Percentiles rank a stretch among this genome's conserved stretches.
Evolutionary conservation across 2,888 invertebrate species (phyloP).

Genomic region (Carcina quercana): DNA sequence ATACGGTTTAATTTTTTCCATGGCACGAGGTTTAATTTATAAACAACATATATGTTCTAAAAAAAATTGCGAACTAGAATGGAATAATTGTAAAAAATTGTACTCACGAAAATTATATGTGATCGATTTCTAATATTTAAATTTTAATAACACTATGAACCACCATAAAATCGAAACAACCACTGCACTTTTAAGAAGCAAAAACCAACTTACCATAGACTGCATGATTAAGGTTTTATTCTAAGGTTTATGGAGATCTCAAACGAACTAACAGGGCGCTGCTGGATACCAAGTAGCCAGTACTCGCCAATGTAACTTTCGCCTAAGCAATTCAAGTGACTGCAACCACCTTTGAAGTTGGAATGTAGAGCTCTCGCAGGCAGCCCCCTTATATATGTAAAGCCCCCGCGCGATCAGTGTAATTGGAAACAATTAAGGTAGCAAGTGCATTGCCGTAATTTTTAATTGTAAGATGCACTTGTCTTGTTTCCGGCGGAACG

Average conservation of each 20-base stretch:
- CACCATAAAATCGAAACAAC: no score
- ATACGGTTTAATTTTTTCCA: no score
- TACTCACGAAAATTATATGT: no score
- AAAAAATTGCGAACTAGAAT: no score
- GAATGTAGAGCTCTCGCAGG: conserved; percentile 53
- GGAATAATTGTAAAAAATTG: no score
- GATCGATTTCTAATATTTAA: background rate
- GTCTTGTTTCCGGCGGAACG: conserved; percentile 35
- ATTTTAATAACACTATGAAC: no score
- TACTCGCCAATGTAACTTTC: conserved; percentile 70
- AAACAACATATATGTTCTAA: no score
- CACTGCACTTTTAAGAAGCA: no score
- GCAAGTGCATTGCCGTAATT: conserved; percentile 64
- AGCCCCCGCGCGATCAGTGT: conserved; percentile 56
- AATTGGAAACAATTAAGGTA: conserved; percentile 70
- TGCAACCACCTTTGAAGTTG: conserved; percentile 53
- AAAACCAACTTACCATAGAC: conserved; percentile 62
- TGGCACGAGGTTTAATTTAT: no score
- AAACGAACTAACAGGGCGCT: conserved; percentile 72
- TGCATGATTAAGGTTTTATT: conserved; percentile 65
- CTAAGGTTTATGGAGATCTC: conserved; percentile 62
- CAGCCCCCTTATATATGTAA: conserved; percentile 62
- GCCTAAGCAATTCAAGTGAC: conserved; percentile 60
- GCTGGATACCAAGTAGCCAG: conserved; percentile 60
- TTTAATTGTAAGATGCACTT: conserved; percentile 58